Evolutionary conservation across 2,797 vertebrate species (phyloP), one percentile per base, ranked within the genome.

Genomic region (Corythornis leucogaster): DNA sequence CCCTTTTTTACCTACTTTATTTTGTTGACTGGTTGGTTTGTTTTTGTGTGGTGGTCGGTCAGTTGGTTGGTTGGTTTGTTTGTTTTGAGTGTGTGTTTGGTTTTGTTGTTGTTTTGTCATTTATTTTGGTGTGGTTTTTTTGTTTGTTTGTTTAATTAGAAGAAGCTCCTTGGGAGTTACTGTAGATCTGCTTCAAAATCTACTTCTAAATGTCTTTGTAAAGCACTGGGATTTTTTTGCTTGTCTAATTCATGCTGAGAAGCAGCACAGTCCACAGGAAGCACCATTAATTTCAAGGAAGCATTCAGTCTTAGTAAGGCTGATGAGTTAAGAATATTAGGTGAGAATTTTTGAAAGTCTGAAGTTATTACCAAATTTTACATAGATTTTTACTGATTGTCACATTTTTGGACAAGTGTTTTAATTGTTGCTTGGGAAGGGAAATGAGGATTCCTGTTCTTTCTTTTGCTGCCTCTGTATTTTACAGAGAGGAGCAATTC

Each of bases 231-330:
- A 16, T 26, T 75, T 89, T 40, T 85, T 87, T 61, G 9, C 46
- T 69, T 71, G 43, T 86, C 61, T 85, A 79, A 88, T 62, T 79
- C 46, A 35, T 33, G 51, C 68, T 38, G 38, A 88, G 57, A 70
- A 84, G 54, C 24, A 64, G 25, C 0, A 0, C 38, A 79, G 55
- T 69, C 55, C 35, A 24, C 33, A 70, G 64, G 78, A 90, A 89
- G 38, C 46, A 81, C 46, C 50, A 57, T 87, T 95, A 66, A 94
- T 92, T 94, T 94, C 58, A 87, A 77, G 66, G 64, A 74, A 71
- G 46, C 24, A 35, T 75, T 78, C 64, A 66, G 66, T 43, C 82
- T 89, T 31, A 75, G n/a, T 62, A 63, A 78, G 59, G 58, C 30
- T 80, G 58, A 45, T 89, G 78, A 80, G 20, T n/a, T 61, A 31